These are phyloP conservation scores for Chaetura pelagica DNA, from an alignment of 2,113 vertebrate species.

Conservation along the genomic window DNA sequence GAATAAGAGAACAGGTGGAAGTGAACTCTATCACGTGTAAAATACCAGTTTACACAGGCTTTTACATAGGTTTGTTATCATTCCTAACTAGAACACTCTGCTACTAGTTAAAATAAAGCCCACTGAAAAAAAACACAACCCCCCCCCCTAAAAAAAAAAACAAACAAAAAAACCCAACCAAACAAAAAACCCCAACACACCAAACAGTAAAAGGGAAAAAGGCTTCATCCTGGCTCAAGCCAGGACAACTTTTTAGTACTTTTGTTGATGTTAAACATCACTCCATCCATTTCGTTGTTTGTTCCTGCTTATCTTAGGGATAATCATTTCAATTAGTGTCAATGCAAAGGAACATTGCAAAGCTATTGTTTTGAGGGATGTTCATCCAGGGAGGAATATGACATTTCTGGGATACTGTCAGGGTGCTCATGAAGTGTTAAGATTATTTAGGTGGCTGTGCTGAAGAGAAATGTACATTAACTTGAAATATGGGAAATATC, in stretches of 20 bases:
- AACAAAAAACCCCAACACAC: too few relatives aligned
- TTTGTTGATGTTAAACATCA: conserved; percentile 22
- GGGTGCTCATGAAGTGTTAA: conserved; percentile 5
- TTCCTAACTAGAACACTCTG: too few relatives aligned
- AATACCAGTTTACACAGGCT: neutral
- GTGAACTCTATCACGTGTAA: neutral
- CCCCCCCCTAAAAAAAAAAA: too few relatives aligned
- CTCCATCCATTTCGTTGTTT: conserved; percentile 12
- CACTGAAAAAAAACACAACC: too few relatives aligned
- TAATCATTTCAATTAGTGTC: conserved; percentile 18
- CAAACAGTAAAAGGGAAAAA: too few relatives aligned
- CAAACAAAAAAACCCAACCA: too few relatives aligned
- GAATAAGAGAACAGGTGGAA: neutral
- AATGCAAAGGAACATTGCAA: conserved; percentile 42
- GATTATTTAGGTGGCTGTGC: conserved; percentile 43
- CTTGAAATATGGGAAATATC: conserved; percentile 52
- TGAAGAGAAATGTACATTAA: conserved; percentile 40
- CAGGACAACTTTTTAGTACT: neutral
- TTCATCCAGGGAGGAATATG: conserved; percentile 23
- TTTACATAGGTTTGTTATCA: too few relatives aligned
- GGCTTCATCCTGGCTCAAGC: too few relatives aligned
- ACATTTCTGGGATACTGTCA: conserved; percentile 61
- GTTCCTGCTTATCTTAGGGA: conserved; percentile 25
- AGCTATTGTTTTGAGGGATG: conserved; percentile 62
- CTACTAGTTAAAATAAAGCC: too few relatives aligned